Evolutionary conservation across 2,113 vertebrate genomes (phyloP).

Genomic region (Notiomystis cincta): DNA sequence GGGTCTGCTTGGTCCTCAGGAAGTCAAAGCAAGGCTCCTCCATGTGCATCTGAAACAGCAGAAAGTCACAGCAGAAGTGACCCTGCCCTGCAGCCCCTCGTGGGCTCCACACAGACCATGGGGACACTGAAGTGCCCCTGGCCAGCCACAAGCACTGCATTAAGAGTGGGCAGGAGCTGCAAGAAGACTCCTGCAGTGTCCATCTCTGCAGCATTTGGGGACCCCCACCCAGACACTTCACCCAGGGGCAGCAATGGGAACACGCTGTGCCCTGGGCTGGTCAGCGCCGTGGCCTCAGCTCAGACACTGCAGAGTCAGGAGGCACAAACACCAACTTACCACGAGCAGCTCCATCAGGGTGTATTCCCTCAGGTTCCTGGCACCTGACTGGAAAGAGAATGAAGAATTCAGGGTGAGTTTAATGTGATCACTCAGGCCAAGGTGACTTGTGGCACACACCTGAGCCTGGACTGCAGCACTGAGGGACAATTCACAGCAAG

Average conservation of each 20-base stretch:
- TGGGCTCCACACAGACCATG: accelerated
- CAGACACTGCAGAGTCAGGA: not conserved
- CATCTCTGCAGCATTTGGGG: not conserved
- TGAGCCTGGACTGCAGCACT: not conserved
- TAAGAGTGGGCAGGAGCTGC: accelerated
- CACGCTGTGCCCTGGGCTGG: accelerated
- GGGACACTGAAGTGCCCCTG: not conserved
- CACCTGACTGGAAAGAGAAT: conserved; percentile 82
- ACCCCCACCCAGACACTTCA: not conserved
- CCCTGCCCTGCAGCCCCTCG: not conserved
- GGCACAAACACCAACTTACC: conserved; percentile 74
- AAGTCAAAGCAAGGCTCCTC: conserved; percentile 98
- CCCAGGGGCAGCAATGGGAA: not conserved
- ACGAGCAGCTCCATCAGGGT: conserved; percentile 95
- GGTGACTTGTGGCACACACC: not conserved
- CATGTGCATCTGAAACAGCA: conserved; percentile 91
- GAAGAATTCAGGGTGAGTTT: not conserved
- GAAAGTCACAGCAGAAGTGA: not conserved
- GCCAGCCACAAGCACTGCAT: not conserved
- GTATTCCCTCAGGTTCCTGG: conserved; percentile 87
- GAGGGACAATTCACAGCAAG: not conserved
- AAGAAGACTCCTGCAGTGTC: not conserved
- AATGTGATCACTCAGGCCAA: not conserved
- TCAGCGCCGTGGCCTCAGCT: not conserved
- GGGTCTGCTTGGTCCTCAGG: conserved; percentile 93